Evolutionary conservation across 2,797 vertebrate genomes (phyloP).

Genomic region (Atherinosoma microstoma): DNA sequence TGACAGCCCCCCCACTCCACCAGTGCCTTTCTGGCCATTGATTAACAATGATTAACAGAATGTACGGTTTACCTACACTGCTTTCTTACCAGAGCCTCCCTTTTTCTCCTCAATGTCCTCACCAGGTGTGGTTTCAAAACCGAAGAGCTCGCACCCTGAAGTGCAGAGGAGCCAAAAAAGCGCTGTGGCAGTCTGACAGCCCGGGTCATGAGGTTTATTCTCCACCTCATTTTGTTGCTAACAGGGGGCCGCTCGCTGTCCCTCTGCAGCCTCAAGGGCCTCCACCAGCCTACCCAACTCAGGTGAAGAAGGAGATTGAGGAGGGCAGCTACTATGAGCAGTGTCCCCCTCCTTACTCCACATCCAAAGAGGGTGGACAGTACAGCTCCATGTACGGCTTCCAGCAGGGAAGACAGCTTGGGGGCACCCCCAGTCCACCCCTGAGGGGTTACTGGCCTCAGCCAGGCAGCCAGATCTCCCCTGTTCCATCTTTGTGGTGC

Average conservation of each 20-base stretch:
- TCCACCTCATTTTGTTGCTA: conserved; percentile 21
- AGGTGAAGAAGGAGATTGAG: conserved; percentile 73
- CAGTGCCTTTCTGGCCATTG: conserved; percentile 38
- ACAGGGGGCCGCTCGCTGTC: conserved; percentile 15
- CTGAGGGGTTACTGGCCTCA: conserved; percentile 63
- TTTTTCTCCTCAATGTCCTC: conserved; percentile 17
- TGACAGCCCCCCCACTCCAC: conserved; percentile 44
- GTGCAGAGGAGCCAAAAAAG: conserved; percentile 78
- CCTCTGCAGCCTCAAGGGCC: conserved; percentile 41
- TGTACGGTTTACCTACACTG: conserved; percentile 24
- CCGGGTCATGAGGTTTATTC: conserved; percentile 37
- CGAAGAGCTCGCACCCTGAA: conserved; percentile 84
- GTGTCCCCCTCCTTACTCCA: conserved; percentile 50
- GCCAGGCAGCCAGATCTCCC: conserved; percentile 36
- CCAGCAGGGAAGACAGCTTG: conserved; percentile 44
- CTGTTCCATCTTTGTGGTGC: conserved; percentile 56
- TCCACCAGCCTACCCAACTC: conserved; percentile 55
- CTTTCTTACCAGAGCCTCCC: conserved; percentile 8
- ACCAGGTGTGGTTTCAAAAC: conserved; percentile 87
- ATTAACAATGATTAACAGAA: conserved; percentile 72
- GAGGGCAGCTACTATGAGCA: conserved; percentile 60
- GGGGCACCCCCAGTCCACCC: conserved; percentile 30
- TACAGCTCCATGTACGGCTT: conserved; percentile 54
- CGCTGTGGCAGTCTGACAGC: conserved; percentile 66
- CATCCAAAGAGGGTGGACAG: conserved; percentile 45